Evolutionary conservation across 2,113 vertebrate species (phyloP), one percentile per base, ranked within the genome.

Genomic region (Petrocephalus microphthalmus): DNA sequence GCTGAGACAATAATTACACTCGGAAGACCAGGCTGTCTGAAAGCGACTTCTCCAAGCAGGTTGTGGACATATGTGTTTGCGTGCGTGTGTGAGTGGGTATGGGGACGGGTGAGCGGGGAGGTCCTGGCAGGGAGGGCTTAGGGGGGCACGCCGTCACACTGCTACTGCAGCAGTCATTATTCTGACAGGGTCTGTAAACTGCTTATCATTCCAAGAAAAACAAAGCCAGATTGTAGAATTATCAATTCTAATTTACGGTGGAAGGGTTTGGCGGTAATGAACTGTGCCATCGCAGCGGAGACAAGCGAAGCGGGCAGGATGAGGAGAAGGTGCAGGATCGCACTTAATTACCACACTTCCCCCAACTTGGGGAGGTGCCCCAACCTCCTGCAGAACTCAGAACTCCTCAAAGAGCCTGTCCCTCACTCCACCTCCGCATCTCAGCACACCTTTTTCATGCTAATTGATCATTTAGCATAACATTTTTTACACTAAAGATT

Each of bases 151-250:
- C 8, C 86, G 85, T 42, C 85, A 56, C 82, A 89, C 22, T 87
- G 85, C 84, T 51, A 78, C 85, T 67, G 84, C 87, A 13, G 20
- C 60, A 71, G 60, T 88, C 42, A 47, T 53, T 88, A 88, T 88
- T 22, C 87, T 84, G 89, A 88, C 90, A 89, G 81, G 84, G 87
- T 90, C 87, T 52, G 85, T 83, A 90, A 89, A 91, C 89, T 89
- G 87, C 89, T 92, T 88, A 87, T 89, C 87, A 71, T 89, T 90
- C 52, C n/a, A 87, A 84, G 88, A 88, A 90, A 56, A 90, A 89
- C 89, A 89, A 85, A 88, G 87, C 87, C 88, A 89, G 88, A 90
- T 87, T 90, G 89, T 53, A 52, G 88, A 91, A 91, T 91, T 89
- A 91, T 90, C 88, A 87, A 78, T 91, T 92, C 88, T 91, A 90